Base-by-base conservation (phyloP, 2,797 vertebrate genomes). In the Muscicapa comitata region DNA sequence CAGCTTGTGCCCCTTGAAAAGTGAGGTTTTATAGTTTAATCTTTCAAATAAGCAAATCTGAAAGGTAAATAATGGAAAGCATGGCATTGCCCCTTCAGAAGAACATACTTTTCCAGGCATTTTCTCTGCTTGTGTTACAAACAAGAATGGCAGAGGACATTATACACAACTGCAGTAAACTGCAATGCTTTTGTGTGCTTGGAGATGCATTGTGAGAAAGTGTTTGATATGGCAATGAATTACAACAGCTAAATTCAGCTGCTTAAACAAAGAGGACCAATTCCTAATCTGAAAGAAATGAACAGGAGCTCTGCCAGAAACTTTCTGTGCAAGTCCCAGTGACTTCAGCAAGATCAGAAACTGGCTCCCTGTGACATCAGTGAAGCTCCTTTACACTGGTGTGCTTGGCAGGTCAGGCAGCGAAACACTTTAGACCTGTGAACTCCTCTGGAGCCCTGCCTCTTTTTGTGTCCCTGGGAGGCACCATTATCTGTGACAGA, bases 401-500 rank as follows among this genome's bases (percentile, higher is more conserved):
- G 83, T 26, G 70, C 73, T 31, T 66, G 40, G 31, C 43, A 48
- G 77, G 78, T 31, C 65, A 71, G 23, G 29, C 18, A 77, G 38
- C 0, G 0, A 65, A 86, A 47, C n/a, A 19, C 24, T 1, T 1
- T 45, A 77, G 45, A 54, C 6, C 38, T 45, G 19, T 33, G 59
- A 82, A 92, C 33, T 76, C 62, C 61, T 81, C 9, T 38, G 31
- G 35, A 68, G n/a, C 40, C 24, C 35, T 92, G 51, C 37, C n/a
- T 91, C 33, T n/a, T 29, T 68, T 4, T 62, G 35, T 24, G 40
- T 13, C 28, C 45, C 35, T 67, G 25, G 25, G 9, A 25, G 58
- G 73, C 15, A 81, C 62, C 40, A 68, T 2, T 2, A 2, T 35
- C 47, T 0, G 0, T 6, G 31, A 70, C 59, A 85, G 40, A 59